These are phyloP conservation scores for Phyllostomus hastatus DNA, from an alignment of 2,113 vertebrate species.

Conservation along the genomic window DNA sequence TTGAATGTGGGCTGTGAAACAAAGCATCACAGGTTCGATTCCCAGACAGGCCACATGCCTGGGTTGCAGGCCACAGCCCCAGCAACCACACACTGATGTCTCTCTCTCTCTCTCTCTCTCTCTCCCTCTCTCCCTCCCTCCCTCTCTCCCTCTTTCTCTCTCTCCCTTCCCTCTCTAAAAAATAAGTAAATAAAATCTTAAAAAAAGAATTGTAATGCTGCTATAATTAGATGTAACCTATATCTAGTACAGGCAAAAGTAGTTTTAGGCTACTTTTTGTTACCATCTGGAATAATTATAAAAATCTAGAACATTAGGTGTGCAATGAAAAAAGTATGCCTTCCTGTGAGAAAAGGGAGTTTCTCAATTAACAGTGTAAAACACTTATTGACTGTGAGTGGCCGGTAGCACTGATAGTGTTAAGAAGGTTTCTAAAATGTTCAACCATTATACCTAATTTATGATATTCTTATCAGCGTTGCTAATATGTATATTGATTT, in stretches of 20 bases:
- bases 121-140: too few species aligned
- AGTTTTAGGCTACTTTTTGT: conserved; percentile 12
- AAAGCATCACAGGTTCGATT: too few species aligned
- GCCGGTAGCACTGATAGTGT: not conserved
- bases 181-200: too few species aligned
- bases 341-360: conserved; percentile 18
- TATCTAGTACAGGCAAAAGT: conserved; percentile 7
- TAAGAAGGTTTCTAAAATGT: not conserved
- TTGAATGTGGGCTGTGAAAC: too few species aligned
- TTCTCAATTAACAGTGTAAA: conserved; percentile 28
- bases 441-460: not conserved
- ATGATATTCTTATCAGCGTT: not conserved
- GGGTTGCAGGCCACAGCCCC: too few species aligned
- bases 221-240: not conserved
- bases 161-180: too few species aligned
- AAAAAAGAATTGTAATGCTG: not conserved
- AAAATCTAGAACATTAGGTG: conserved; percentile 36
- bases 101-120: too few species aligned
- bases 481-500: not conserved
- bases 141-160: too few species aligned
- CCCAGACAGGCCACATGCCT: too few species aligned
- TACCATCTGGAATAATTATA: conserved; percentile 32
- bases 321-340: not conserved
- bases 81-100: too few species aligned
- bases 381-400: not conserved